Evolutionary conservation across 2,888 invertebrate species (phyloP).

Genomic region (Odontocolon sp.): DNA sequence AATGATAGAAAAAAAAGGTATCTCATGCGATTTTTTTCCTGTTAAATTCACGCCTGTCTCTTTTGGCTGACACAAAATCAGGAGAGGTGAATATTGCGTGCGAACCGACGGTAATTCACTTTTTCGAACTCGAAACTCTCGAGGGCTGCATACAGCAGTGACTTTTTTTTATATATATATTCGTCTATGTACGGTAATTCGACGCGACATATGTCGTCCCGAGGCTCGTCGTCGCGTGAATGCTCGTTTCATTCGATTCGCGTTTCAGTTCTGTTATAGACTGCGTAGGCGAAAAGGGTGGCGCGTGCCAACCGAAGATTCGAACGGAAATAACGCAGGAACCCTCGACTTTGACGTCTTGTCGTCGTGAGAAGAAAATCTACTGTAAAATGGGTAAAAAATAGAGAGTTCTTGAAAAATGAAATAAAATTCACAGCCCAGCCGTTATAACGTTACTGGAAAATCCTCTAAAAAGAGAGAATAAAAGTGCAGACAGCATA

Average conservation of each 20-base stretch:
- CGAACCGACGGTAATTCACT: slow-evolving; percentile 18
- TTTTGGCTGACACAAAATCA: too few species aligned
- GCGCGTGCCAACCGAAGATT: background rate
- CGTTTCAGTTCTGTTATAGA: slow-evolving; percentile 21
- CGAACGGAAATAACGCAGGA: background rate
- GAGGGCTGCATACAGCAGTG: background rate
- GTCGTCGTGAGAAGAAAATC: background rate
- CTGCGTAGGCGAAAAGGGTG: background rate
- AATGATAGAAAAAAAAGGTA: too few species aligned
- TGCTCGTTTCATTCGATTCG: slow-evolving; percentile 47
- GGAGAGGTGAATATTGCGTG: too few species aligned
- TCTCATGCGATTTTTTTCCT: too few species aligned
- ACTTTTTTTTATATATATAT: background rate
- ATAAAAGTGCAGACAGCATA: background rate
- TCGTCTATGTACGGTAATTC: slow-evolving; percentile 30
- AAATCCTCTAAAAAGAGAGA: background rate
- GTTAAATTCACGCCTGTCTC: background rate
- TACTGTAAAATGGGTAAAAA: background rate
- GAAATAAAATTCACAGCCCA: slow-evolving; percentile 34
- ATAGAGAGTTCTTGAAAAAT: slow-evolving; percentile 3
- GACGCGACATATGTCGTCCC: slow-evolving; percentile 36
- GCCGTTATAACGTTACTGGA: slow-evolving; percentile 6
- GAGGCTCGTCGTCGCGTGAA: slow-evolving; percentile 26
- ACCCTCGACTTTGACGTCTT: background rate
- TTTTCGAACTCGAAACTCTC: background rate